phyloP scores from a whole-genome alignment of 2,113 vertebrate genomes.

The Gnathonemus echidnorhynchus region DNA sequence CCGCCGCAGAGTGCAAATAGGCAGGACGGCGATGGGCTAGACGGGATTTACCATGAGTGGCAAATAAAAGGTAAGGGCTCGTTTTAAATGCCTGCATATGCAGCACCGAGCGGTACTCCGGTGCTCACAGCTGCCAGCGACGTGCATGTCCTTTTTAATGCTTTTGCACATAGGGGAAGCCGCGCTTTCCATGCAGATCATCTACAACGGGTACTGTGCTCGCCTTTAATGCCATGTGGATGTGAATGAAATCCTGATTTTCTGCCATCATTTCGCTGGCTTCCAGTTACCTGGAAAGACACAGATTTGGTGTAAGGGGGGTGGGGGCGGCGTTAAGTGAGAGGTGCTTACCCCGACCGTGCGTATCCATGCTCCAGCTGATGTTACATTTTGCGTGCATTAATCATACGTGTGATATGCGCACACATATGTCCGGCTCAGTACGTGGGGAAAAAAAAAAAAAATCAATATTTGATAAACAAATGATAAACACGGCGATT shows the following conservation, averaged over 20 bases:
- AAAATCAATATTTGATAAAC: not conserved
- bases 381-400: not conserved
- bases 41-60: conserved; percentile 45
- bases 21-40: conserved; percentile 39
- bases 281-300: conserved; percentile 2
- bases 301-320: not conserved
- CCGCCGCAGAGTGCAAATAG: conserved; percentile 16
- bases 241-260: conserved; percentile 11
- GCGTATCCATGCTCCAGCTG: not conserved
- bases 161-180: not conserved
- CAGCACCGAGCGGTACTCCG: conserved; percentile 22
- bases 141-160: not conserved
- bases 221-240: not conserved
- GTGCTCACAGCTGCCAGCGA: conserved; percentile 8
- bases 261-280: not conserved
- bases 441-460: not conserved
- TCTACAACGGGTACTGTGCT: not conserved
- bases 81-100: conserved; percentile 15
- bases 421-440: not conserved
- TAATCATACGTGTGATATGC: not conserved
- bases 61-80: conserved; percentile 40
- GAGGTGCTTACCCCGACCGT: not conserved
- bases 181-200: not conserved
- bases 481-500: not conserved
- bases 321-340: not conserved